phyloP scores from a whole-genome alignment of 2,888 invertebrate species.

The Apotomis capreana region DNA sequence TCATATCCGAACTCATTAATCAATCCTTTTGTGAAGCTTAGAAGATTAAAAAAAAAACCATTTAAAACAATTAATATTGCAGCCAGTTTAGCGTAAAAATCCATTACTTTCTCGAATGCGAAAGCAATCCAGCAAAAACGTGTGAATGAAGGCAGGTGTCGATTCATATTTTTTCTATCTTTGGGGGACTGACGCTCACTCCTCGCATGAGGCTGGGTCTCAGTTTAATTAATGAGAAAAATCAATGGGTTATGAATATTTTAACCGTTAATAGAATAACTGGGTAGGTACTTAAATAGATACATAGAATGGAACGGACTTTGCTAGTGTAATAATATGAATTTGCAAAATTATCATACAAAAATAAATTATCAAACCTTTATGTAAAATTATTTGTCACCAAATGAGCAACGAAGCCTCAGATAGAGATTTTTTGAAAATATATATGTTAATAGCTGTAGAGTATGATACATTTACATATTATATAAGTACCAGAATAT shows the following conservation, averaged over 20 bases:
- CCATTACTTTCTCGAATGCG: conserved; percentile 58
- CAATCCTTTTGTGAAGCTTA: conserved; percentile 17
- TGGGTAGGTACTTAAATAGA: too few relatives aligned
- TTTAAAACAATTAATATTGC: conserved; percentile 61
- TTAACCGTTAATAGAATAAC: background rate
- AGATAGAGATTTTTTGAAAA: too few relatives aligned
- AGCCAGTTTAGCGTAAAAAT: conserved; percentile 57
- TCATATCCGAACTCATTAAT: conserved; percentile 15
- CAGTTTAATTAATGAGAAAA: background rate
- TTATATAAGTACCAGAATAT: too few relatives aligned
- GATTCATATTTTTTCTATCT: conserved; percentile 57
- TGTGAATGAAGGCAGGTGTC: conserved; percentile 68
- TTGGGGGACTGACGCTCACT: conserved; percentile 46
- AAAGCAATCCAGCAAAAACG: conserved; percentile 68
- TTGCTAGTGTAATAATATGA: too few relatives aligned
- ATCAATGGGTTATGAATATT: background rate
- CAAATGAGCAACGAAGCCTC: too few relatives aligned
- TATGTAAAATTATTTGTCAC: too few relatives aligned
- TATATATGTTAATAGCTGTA: too few relatives aligned
- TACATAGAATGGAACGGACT: too few relatives aligned
- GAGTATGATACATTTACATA: too few relatives aligned
- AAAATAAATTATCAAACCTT: too few relatives aligned
- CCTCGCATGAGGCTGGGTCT: conserved; percentile 29
- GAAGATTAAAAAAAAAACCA: conserved; percentile 42
- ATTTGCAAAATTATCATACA: too few relatives aligned